Evolutionary conservation across 2,888 invertebrate genomes (phyloP).

Genomic region (Pristionchus japonicus): DNA sequence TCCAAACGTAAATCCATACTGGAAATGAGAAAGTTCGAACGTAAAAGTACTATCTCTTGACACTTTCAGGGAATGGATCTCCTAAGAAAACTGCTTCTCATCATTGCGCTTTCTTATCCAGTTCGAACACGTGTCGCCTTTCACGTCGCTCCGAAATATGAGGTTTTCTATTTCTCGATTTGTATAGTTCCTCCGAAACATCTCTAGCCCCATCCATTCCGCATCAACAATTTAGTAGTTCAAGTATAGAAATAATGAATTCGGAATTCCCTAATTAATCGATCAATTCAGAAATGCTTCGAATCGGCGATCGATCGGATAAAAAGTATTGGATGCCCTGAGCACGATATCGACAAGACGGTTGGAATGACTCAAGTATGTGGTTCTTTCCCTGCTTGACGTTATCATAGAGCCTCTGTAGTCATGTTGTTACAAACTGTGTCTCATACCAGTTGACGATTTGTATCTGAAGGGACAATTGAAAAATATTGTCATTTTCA

Average conservation of each 20-base stretch:
- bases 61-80: not conserved
- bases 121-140: not conserved
- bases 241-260: too few species aligned
- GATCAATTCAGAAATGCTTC: not conserved
- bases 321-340: not conserved
- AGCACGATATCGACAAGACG: not conserved
- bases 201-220: too few species aligned
- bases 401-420: too few species aligned
- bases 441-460: too few species aligned
- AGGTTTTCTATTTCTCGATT: too few species aligned
- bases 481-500: not conserved
- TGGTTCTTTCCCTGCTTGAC: too few species aligned
- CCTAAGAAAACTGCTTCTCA: not conserved
- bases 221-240: too few species aligned
- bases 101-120: not conserved
- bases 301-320: not conserved
- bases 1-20: too few species aligned
- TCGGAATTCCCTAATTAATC: not conserved
- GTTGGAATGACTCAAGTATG: not conserved
- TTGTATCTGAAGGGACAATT: too few species aligned
- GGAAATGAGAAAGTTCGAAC: too few species aligned
- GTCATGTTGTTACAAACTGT: too few species aligned
- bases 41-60: not conserved
- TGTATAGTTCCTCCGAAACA: too few species aligned
- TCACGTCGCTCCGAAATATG: not conserved